A percentile compares a stretch with the other conserved stretches of the same genome.
Evolutionary conservation across 92 coral and sea anemone species (phyloP).

Genomic region (Parazoanthus swiftii): DNA sequence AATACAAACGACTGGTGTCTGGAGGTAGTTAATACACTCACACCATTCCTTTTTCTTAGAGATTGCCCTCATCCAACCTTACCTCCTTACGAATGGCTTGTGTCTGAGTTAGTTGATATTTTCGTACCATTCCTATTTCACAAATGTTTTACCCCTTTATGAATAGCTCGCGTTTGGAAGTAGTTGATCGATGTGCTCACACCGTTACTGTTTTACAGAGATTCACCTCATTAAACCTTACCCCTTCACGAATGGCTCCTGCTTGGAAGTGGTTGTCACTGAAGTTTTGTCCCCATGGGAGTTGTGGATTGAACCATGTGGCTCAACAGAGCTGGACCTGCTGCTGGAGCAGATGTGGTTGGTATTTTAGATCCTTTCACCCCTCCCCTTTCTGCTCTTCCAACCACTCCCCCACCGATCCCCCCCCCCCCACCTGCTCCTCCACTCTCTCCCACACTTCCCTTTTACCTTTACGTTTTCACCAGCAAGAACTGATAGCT

Average conservation of each 20-base stretch:
- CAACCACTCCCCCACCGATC: no score
- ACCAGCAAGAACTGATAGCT: no score
- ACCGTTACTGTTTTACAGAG: constrained; percentile 13
- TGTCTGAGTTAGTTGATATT: neutral
- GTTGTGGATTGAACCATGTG: constrained; percentile 84
- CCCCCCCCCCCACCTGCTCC: no score
- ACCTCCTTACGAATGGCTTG: no score
- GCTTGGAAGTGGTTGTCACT: constrained; percentile 84
- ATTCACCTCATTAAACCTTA: constrained; percentile 63
- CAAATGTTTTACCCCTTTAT: constrained; percentile 73
- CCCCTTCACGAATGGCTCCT: constrained; percentile 70
- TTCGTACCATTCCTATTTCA: neutral
- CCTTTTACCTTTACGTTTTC: no score
- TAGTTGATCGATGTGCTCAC: constrained; percentile 41
- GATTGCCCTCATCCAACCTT: no score
- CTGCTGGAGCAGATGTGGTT: constrained; percentile 79
- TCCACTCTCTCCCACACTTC: no score
- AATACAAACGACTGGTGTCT: neutral
- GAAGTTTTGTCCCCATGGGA: constrained; percentile 94
- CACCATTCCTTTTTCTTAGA: no score
- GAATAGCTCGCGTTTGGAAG: constrained; percentile 72
- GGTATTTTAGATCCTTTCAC: neutral
- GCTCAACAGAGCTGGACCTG: constrained; percentile 70
- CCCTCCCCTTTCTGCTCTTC: neutral
- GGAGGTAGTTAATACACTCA: neutral